Conservation (phyloP, 92 coral and sea anemone genomes). For the Siderastrea radians region DNA sequence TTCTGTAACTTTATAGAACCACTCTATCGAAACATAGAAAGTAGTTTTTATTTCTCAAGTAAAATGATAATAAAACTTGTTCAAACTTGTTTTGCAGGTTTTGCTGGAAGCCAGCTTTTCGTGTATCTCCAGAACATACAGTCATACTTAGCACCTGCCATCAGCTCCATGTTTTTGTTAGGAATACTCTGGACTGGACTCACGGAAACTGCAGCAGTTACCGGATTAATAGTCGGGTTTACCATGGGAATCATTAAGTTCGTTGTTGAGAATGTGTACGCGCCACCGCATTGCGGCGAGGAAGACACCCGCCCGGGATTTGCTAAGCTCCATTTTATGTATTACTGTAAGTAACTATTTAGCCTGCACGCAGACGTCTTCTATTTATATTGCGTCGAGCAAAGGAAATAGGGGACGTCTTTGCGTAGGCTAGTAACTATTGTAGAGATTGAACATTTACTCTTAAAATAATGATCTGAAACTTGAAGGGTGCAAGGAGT, state of each 20-base stretch:
- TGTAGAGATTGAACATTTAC: too few species aligned
- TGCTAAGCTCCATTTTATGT: conserved; percentile 93
- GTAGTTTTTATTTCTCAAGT: too few species aligned
- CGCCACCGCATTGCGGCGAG: conserved; percentile 85
- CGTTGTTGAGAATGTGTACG: conserved; percentile 75
- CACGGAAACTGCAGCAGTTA: conserved; percentile 85
- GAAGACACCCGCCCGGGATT: conserved; percentile 85
- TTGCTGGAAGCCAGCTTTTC: conserved; percentile 85
- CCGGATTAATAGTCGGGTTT: conserved; percentile 79
- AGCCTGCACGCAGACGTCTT: neutral
- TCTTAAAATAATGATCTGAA: too few species aligned
- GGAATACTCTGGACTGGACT: conserved; percentile 96
- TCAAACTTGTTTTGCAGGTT: conserved; percentile 55
- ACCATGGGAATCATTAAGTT: conserved; percentile 83
- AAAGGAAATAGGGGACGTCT: neutral
- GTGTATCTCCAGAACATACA: conserved; percentile 94
- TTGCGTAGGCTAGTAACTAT: too few species aligned
- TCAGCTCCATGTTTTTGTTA: conserved; percentile 81
- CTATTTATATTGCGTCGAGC: neutral
- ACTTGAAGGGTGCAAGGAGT: too few species aligned
- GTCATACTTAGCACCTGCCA: conserved; percentile 89
- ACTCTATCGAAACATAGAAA: too few species aligned
- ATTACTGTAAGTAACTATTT: conserved; percentile 78
- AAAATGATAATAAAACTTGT: neutral
- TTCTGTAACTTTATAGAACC: too few species aligned